These are phyloP conservation scores for Amphiura filiformis DNA, from an alignment of 35 echinoderm and acorn worm genomes.

Conservation along the genomic window DNA sequence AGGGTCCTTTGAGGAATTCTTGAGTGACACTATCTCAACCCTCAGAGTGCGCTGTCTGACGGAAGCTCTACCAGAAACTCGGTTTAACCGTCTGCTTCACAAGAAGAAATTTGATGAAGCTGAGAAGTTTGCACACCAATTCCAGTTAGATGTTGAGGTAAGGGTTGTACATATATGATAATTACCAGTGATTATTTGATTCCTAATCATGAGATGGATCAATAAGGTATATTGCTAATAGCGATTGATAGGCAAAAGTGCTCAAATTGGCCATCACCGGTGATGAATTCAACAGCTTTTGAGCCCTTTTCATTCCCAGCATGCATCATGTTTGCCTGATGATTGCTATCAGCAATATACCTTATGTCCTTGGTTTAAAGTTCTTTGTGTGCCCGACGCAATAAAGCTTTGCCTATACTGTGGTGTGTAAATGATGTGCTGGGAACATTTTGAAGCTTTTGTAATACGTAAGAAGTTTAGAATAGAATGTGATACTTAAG, in stretches of 20 bases:
- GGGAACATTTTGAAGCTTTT: too few relatives aligned
- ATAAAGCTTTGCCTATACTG: too few relatives aligned
- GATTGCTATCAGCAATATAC: too few relatives aligned
- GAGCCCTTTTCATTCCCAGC: too few relatives aligned
- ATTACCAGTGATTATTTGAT: neutral
- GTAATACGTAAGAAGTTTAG: too few relatives aligned
- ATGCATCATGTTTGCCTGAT: too few relatives aligned
- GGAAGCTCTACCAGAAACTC: slow-evolving; percentile 80
- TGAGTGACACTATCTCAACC: slow-evolving; percentile 37
- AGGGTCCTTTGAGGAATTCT: slow-evolving; percentile 37
- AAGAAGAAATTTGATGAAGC: slow-evolving; percentile 87
- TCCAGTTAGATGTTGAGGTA: slow-evolving; percentile 83
- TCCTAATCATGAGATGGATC: neutral
- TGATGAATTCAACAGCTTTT: too few relatives aligned
- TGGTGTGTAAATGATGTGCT: neutral
- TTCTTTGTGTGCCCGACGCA: too few relatives aligned
- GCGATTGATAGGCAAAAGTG: neutral
- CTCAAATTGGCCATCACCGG: neutral
- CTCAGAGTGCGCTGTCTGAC: slow-evolving; percentile 83
- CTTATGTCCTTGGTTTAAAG: too few relatives aligned
- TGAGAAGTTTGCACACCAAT: slow-evolving; percentile 80
- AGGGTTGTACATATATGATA: neutral
- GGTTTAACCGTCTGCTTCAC: slow-evolving; percentile 81
- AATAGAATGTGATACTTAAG: too few relatives aligned
- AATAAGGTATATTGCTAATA: too few relatives aligned